phyloP scores from a whole-genome alignment of 2,888 invertebrate species.

The Cheilosia vulpina region DNA sequence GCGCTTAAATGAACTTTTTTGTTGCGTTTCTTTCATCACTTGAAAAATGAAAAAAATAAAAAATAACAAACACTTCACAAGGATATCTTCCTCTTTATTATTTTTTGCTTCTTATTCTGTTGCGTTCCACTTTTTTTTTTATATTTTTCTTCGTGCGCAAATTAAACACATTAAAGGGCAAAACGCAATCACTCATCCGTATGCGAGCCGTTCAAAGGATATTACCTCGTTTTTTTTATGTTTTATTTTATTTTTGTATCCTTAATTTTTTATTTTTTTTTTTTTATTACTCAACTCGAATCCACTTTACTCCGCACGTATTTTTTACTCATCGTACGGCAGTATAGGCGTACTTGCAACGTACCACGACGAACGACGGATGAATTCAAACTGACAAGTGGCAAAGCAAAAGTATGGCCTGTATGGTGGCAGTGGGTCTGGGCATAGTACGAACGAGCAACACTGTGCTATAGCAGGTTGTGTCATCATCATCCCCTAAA shows the following conservation, averaged over 20 bases:
- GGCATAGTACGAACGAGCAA: no score
- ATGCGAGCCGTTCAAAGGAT: conserved; percentile 57
- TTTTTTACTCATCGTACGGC: conserved; percentile 49
- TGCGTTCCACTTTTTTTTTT: conserved; percentile 28
- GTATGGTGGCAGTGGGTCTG: neutral
- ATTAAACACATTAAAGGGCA: conserved; percentile 66
- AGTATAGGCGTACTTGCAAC: conserved; percentile 1
- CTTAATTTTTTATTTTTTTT: conserved; percentile 3
- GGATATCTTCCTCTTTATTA: conserved; percentile 42
- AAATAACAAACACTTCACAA: conserved; percentile 31
- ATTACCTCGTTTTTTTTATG: conserved; percentile 42
- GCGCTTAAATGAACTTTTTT: conserved; percentile 59
- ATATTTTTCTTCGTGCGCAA: conserved; percentile 32
- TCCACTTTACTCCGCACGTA: conserved; percentile 64
- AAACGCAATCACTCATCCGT: conserved; percentile 68
- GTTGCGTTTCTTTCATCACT: conserved; percentile 33
- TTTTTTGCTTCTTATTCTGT: conserved; percentile 26
- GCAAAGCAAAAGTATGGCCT: conserved; percentile 46
- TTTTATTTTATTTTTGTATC: neutral
- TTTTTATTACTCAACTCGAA: conserved; percentile 54
- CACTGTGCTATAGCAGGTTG: conserved; percentile 45
- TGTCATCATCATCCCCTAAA: conserved; percentile 71
- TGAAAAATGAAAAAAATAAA: conserved; percentile 10
- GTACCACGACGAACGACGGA: conserved; percentile 61
- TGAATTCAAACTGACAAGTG: conserved; percentile 74